A percentile compares a stretch with the other conserved stretches of the same genome.
These are phyloP conservation scores for Xenus cinereus DNA, from an alignment of 2,113 vertebrate genomes.

Conservation along the genomic window DNA sequence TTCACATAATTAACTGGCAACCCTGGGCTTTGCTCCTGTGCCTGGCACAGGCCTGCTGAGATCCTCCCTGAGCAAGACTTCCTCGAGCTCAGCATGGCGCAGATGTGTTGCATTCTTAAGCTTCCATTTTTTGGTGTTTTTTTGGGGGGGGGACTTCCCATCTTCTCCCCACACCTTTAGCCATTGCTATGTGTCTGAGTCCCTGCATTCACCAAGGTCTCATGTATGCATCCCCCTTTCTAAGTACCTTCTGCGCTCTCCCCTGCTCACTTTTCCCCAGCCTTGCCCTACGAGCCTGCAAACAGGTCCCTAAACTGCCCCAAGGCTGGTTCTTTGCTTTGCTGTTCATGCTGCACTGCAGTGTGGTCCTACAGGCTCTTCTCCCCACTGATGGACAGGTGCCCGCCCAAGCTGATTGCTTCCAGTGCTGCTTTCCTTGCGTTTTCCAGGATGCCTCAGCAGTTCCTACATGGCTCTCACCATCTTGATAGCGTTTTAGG, in stretches of 20 bases:
- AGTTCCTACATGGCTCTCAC: rapidly evolving
- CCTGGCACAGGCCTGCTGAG: not conserved
- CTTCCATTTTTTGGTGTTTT: not conserved
- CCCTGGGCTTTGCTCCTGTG: not conserved
- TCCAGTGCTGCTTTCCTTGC: not conserved
- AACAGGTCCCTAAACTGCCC: not conserved
- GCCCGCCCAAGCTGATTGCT: not conserved
- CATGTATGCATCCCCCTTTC: not conserved
- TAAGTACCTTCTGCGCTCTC: not conserved
- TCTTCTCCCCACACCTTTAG: not conserved
- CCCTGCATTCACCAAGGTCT: not conserved
- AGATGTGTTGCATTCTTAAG: not conserved
- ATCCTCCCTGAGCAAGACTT: not conserved
- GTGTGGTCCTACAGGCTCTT: not conserved
- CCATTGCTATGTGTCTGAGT: not conserved
- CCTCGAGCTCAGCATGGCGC: not conserved
- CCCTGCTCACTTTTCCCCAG: not conserved
- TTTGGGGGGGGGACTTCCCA: not conserved
- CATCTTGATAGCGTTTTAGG: not conserved
- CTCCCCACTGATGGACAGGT: not conserved
- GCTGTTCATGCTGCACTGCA: not conserved
- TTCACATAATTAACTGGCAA: not conserved
- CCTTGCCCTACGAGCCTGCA: not conserved
- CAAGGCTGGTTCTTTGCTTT: not conserved
- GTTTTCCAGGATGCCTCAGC: not conserved